phyloP scores from a whole-genome alignment of 2,797 vertebrate species.

The Catostomus latipinnis region DNA sequence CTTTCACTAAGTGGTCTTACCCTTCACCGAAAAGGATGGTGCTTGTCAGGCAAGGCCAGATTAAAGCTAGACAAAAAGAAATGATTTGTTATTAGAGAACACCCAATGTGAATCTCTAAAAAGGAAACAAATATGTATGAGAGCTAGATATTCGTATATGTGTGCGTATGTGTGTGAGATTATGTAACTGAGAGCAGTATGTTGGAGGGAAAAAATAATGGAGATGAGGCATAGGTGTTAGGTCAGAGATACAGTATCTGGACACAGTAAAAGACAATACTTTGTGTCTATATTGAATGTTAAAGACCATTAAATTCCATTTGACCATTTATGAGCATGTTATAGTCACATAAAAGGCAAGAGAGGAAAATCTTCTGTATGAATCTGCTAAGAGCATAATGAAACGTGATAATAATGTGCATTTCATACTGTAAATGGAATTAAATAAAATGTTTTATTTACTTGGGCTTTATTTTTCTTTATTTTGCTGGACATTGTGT shows the following conservation, averaged over 20 bases:
- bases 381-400: not conserved
- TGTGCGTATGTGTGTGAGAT: slow-evolving; percentile 51
- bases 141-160: slow-evolving; percentile 57
- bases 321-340: slow-evolving; percentile 68
- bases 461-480: no score
- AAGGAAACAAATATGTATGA: slow-evolving; percentile 91
- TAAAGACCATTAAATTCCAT: slow-evolving; percentile 56
- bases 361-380: not conserved
- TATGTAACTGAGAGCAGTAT: slow-evolving; percentile 57
- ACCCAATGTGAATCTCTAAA: slow-evolving; percentile 94
- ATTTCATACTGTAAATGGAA: not conserved
- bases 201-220: slow-evolving; percentile 45
- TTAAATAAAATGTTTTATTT: no score
- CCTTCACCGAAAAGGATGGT: slow-evolving; percentile 99
- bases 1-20: slow-evolving; percentile 98
- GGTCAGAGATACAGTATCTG: slow-evolving; percentile 63
- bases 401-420: not conserved
- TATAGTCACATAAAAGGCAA: slow-evolving; percentile 21
- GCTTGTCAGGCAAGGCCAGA: slow-evolving; percentile 97
- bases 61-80: slow-evolving; percentile 99
- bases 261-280: slow-evolving; percentile 59
- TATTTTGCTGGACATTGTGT: no score
- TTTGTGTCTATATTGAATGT: slow-evolving; percentile 43
- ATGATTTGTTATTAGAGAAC: slow-evolving; percentile 99
- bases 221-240: slow-evolving; percentile 53